These are phyloP conservation scores for Drosophila cracens DNA, from an alignment of 2,888 invertebrate species.

Conservation along the genomic window DNA sequence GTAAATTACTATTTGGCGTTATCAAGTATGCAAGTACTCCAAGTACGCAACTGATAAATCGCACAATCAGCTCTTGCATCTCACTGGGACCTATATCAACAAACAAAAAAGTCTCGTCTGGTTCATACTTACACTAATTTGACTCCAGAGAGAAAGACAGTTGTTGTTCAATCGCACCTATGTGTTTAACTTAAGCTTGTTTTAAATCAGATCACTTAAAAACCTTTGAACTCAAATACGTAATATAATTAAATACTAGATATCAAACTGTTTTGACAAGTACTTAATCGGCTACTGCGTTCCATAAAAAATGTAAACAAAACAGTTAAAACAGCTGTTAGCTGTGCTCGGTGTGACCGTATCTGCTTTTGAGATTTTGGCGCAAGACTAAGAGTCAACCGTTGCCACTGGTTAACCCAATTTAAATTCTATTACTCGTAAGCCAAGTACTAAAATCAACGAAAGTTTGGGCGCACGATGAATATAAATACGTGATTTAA, in stretches of 20 bases:
- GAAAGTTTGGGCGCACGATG: not conserved
- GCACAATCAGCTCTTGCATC: not conserved
- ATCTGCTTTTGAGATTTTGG: not conserved
- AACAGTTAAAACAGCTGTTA: slow-evolving; percentile 51
- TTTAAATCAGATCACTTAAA: not conserved
- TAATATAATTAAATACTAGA: slow-evolving; percentile 11
- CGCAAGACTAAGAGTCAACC: not conserved
- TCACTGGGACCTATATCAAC: not conserved
- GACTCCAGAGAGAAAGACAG: not conserved
- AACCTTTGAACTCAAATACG: not conserved
- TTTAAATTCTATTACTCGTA: not conserved
- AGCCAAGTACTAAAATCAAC: not conserved
- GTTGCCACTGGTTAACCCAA: slow-evolving; percentile 6
- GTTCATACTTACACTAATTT: slow-evolving; percentile 39
- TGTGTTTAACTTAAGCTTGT: not conserved
- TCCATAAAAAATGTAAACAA: slow-evolving; percentile 52
- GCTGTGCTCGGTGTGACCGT: slow-evolving; percentile 41
- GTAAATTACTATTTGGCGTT: not conserved
- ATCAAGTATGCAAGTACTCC: not conserved
- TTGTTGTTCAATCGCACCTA: slow-evolving; percentile 1
- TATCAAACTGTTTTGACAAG: slow-evolving; percentile 20
- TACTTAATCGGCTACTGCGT: slow-evolving; percentile 44
- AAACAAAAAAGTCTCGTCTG: not conserved
- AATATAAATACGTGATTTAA: not conserved
- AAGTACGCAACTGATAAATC: slow-evolving; percentile 16